Evolutionary conservation across 2,113 vertebrate species (phyloP), one percentile per base, ranked within the genome.

Genomic region (Stegostoma tigrinum): DNA sequence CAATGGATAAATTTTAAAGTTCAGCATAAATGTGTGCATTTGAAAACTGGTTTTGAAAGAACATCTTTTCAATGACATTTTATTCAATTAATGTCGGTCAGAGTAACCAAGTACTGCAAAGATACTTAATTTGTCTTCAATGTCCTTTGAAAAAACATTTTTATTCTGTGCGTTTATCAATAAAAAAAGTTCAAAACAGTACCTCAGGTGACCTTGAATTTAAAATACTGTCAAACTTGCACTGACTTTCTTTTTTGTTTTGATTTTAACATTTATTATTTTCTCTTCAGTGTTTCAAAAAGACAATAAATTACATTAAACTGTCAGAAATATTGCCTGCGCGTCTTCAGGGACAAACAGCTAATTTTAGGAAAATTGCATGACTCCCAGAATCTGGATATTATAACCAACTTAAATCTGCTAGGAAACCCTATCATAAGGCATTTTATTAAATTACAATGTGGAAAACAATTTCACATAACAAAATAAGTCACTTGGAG

Each of bases 291-390:
- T 83, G 80, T 83, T 83, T 83, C 80, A 83, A 38, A 83, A 83
- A n/a, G 52, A 30, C 55, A 64, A 90, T 52, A 12, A 90, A 90
- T 61, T 90, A 52, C 61, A 90, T 30, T 61, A 90, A 34, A 17
- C 55, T 61, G 87, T 61, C 87, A 61, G 87, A 61, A 55, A 90
- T 34, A 61, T 61, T 90, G 87, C 17, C 48, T 17, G 87, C 30
- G 34, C 5, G 27, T 90, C 87, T 90, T 34, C 55, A 61, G 27
- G 48, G 27, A 24, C 48, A 52, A 89, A 4, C 52, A 61, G 30
- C 87, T 90, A 90, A 90, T n/a, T 90, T 61, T 61, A 61, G 87
- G 87, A 90, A 90, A 90, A 61, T 61, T 90, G 27, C 48, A 90
- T n/a, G 87, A 90, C 55, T 90, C 80, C 17, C 80, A 83, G 80